These are phyloP conservation scores for Psilopsiagon aurifrons DNA, from an alignment of 2,113 vertebrate species.

Conservation along the genomic window DNA sequence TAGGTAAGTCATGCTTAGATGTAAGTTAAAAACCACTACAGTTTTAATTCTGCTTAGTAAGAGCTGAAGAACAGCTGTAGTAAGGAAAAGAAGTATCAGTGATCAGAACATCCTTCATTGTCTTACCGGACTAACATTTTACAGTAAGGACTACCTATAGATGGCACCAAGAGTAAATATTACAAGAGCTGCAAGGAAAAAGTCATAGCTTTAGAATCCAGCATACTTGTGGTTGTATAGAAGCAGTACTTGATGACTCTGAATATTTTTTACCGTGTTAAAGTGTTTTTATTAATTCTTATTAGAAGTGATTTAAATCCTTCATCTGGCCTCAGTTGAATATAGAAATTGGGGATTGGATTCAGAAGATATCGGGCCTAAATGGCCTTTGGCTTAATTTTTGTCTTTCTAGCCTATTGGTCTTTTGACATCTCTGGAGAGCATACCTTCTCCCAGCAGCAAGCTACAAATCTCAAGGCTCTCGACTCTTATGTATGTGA, in stretches of 20 bases:
- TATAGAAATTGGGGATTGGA: background rate
- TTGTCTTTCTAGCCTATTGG: background rate
- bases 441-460: background rate
- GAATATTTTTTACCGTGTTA: background rate
- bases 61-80: background rate
- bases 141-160: slow-evolving; percentile 12
- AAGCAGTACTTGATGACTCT: background rate
- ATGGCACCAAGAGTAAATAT: slow-evolving; percentile 39
- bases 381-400: background rate
- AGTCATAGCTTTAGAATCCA: background rate
- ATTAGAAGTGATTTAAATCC: background rate
- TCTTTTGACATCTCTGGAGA: background rate
- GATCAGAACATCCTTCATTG: background rate
- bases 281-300: background rate
- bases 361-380: background rate
- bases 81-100: background rate
- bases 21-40: background rate
- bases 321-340: background rate
- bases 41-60: background rate
- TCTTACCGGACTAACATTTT: background rate
- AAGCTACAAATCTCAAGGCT: background rate
- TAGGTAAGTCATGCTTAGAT: background rate
- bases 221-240: background rate
- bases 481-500: background rate
- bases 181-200: background rate